phyloP scores from a whole-genome alignment of 2,113 vertebrate species.

The Podocnemis expansa region DNA sequence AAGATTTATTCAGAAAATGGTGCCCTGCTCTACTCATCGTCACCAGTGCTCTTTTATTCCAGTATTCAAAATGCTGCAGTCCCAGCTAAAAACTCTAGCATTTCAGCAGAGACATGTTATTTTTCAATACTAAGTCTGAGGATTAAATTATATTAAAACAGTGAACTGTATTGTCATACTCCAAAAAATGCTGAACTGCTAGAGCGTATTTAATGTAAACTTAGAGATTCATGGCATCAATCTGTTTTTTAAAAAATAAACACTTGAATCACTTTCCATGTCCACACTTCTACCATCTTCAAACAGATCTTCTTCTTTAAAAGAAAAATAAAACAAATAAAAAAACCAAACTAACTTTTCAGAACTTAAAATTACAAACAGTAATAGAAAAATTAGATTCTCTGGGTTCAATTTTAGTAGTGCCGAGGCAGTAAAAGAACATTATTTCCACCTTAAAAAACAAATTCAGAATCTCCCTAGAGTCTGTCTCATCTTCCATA shows the following conservation, averaged over 20 bases:
- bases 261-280: neutral
- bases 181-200: neutral
- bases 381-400: conserved; percentile 1
- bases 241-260: neutral
- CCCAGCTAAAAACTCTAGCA: neutral
- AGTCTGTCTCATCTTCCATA: neutral
- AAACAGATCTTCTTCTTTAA: neutral
- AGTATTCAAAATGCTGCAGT: neutral
- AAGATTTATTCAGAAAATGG: neutral
- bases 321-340: neutral
- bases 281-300: neutral
- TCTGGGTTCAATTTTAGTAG: conserved; percentile 2
- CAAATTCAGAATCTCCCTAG: neutral
- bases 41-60: neutral
- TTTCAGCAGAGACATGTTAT: neutral
- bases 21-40: neutral
- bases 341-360: neutral
- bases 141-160: neutral
- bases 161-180: neutral
- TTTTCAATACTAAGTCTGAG: neutral
- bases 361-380: neutral
- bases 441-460: neutral
- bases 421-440: neutral
- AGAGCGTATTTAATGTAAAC: conserved; percentile 33
- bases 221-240: neutral